Base-by-base conservation (phyloP, 1,140 invertebrate genomes). In the Parapsyche elsis region DNA sequence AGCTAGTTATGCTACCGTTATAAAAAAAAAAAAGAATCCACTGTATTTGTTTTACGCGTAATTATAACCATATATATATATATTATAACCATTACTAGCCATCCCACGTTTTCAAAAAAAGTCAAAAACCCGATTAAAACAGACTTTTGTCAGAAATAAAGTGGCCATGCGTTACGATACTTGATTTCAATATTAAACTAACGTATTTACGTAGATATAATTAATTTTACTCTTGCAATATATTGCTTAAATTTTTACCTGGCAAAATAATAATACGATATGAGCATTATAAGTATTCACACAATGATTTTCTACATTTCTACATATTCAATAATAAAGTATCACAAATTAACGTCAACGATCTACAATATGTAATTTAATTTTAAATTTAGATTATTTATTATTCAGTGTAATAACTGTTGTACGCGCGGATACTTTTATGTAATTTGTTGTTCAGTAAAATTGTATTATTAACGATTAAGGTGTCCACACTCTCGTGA, bases 311-410 rank as follows among this genome's bases (percentile, higher is more conserved):
- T 14, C 21, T 67, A 26, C 24, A 26, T 26, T 12, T 67, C 64
- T 67, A 67, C 19, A 14, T 67, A 67, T 67, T 67, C 12, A 67
- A 24, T 67, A 23, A 67, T 24, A 67, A 23, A 14, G 24, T 23
- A 67, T 67, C 64, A 26, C 64, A 67, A 26, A 67, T 67, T 67
- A 23, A 9, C 10, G 24, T 67, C 64, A 26, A 26, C 21, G n/a
- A 67, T 24, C 64, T 26, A 5, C 19, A 5, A 16, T 16, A 19
- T 61, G 16, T 53, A 14, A 53, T 53, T 53, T 16, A 5, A 14
- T 5, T 53, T 14, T 53, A 46, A 46, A 7, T 7, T 53, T 12
- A 14, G 10, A 16, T 53, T 14, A 53, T 53, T 46, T 53, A 14
- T 53, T 4, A 14, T 14, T 2, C 16, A 14, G 49, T 12, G 45